Conservation (phyloP, 2,113 vertebrate species). For the Ictalurus punctatus region DNA sequence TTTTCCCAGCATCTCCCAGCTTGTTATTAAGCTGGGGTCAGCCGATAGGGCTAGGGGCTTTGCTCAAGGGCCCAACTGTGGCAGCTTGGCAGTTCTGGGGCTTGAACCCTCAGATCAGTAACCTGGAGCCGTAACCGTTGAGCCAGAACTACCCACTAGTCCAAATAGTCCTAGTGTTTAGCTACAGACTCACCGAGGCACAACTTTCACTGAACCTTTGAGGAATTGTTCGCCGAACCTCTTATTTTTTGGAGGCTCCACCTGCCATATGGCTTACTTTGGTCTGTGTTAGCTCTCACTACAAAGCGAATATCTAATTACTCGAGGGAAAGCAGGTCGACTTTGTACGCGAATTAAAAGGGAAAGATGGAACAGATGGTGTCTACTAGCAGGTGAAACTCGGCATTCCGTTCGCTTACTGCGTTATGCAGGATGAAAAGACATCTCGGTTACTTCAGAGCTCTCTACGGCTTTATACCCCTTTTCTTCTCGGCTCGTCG, state of each 20-base stretch:
- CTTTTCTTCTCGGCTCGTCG: not conserved
- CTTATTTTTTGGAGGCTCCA: not conserved
- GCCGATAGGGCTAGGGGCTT: too few relatives aligned
- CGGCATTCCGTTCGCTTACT: not conserved
- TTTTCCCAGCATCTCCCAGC: too few relatives aligned
- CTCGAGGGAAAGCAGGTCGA: constrained; percentile 25
- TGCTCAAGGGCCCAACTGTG: too few relatives aligned
- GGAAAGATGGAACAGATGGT: not conserved
- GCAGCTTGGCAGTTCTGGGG: too few relatives aligned
- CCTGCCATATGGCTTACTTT: constrained; percentile 42
- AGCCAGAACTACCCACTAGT: too few relatives aligned
- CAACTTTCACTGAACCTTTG: not conserved
- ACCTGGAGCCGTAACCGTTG: too few relatives aligned
- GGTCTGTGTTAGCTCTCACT: constrained; percentile 12
- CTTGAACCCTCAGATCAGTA: too few relatives aligned
- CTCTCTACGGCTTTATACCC: not conserved
- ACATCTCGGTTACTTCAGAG: not conserved
- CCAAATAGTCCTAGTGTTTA: not conserved
- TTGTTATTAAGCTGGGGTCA: too few relatives aligned
- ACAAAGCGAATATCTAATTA: constrained; percentile 53
- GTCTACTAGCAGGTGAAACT: constrained; percentile 14
- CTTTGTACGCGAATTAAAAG: constrained; percentile 21
- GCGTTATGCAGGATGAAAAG: constrained; percentile 1
- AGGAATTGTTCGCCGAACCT: constrained; percentile 17
- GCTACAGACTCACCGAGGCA: too few relatives aligned